phyloP scores from a whole-genome alignment of 2,113 vertebrate species.

The Tragelaphus buxtoni region DNA sequence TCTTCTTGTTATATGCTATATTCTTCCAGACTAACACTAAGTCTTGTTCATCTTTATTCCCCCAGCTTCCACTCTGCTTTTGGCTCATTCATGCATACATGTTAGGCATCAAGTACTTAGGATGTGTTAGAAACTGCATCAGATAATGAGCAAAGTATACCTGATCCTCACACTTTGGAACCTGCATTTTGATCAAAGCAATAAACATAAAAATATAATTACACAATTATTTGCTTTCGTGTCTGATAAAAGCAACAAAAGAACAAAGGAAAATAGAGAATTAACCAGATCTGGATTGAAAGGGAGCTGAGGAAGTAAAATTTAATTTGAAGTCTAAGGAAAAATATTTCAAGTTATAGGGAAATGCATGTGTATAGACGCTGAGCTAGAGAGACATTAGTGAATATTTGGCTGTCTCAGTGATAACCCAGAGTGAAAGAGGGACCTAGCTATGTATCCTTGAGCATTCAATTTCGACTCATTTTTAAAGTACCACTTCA shows the following conservation, averaged over 20 bases:
- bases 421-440: background rate
- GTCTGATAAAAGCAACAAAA: background rate
- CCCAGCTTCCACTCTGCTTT: too few relatives aligned
- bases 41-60: background rate
- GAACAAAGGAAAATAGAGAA: background rate
- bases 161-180: background rate
- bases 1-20: background rate
- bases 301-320: background rate
- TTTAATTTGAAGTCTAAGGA: background rate
- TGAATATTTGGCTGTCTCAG: background rate
- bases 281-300: background rate
- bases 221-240: background rate
- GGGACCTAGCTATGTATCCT: too few relatives aligned
- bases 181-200: background rate
- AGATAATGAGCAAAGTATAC: background rate
- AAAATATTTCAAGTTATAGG: background rate
- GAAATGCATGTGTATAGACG: background rate
- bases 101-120: background rate
- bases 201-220: background rate
- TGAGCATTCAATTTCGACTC: background rate
- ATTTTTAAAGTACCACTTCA: background rate
- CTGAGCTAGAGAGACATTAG: background rate
- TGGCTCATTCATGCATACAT: background rate
- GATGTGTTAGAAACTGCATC: background rate
- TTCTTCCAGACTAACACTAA: background rate